A percentile compares a stretch with the other conserved stretches of the same genome.
Evolutionary conservation across 2,888 invertebrate species (phyloP).

Genomic region (Eupeodes luniger): DNA sequence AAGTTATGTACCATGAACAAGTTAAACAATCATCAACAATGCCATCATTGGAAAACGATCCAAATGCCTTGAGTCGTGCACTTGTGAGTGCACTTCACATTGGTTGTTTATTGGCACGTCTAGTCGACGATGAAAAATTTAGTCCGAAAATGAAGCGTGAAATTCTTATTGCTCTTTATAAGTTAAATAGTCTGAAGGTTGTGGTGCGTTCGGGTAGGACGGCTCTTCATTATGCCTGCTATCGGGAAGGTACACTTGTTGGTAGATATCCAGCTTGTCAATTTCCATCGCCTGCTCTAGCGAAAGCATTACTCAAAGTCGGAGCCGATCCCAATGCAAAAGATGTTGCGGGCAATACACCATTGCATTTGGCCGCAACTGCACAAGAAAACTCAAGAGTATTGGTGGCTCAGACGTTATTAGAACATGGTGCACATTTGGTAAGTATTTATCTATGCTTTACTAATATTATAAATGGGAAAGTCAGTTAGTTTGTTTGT

Average conservation of each 20-base stretch:
- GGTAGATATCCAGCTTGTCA: slow-evolving; percentile 89
- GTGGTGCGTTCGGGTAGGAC: slow-evolving; percentile 88
- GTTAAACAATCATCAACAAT: slow-evolving; percentile 83
- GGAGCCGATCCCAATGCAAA: slow-evolving; percentile 92
- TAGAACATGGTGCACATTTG: slow-evolving; percentile 90
- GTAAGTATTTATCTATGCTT: slow-evolving; percentile 77
- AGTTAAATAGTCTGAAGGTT: slow-evolving; percentile 90
- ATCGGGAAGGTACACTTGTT: slow-evolving; percentile 89
- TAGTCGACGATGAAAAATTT: slow-evolving; percentile 86
- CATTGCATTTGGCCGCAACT: slow-evolving; percentile 93
- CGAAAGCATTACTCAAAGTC: slow-evolving; percentile 90
- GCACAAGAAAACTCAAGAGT: slow-evolving; percentile 89
- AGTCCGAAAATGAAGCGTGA: slow-evolving; percentile 85
- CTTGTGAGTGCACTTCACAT: slow-evolving; percentile 94
- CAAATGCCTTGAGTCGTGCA: slow-evolving; percentile 91
- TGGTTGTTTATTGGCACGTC: slow-evolving; percentile 90
- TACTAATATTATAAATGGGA: too few relatives aligned
- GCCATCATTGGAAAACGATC: slow-evolving; percentile 88
- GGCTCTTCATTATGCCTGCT: slow-evolving; percentile 93
- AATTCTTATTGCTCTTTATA: slow-evolving; percentile 90
- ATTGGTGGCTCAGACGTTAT: slow-evolving; percentile 90
- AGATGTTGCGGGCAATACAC: slow-evolving; percentile 94
- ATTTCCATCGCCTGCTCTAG: slow-evolving; percentile 89
- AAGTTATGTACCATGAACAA: slow-evolving; percentile 85
- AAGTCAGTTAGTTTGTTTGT: too few relatives aligned